Conservation (phyloP, 2,113 vertebrate species). For the Perca flavescens region DNA sequence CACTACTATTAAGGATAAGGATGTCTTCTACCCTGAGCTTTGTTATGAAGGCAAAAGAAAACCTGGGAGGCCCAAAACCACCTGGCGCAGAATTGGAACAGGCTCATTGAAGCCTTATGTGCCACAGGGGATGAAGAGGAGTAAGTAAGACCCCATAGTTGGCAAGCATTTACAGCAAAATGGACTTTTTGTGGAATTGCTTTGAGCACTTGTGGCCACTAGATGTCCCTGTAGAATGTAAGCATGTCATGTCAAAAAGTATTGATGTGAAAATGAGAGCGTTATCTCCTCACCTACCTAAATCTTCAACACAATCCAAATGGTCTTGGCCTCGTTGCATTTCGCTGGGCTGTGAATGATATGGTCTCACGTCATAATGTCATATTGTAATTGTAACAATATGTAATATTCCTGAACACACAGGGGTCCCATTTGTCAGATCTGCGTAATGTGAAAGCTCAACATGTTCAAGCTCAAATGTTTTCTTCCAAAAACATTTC, state of each 20-base stretch:
- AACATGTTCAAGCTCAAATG: not conserved
- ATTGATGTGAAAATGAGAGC: not conserved
- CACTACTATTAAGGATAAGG: not conserved
- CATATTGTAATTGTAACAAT: too few species aligned
- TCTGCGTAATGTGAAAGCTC: not conserved
- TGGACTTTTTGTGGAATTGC: not conserved
- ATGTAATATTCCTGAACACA: not conserved
- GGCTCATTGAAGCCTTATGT: too few species aligned
- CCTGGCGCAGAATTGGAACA: too few species aligned
- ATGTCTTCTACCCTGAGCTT: not conserved
- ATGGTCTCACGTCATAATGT: not conserved
- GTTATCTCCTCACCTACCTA: not conserved
- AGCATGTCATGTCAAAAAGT: not conserved
- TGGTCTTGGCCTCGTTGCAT: not conserved
- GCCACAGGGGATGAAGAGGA: too few species aligned
- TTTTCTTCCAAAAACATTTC: not conserved
- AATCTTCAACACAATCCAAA: not conserved
- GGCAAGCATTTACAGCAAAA: not conserved
- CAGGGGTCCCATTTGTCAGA: not conserved
- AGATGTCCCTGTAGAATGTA: slow-evolving; percentile 26
- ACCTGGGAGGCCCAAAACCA: too few species aligned
- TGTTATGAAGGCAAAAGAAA: not conserved
- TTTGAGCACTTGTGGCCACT: slow-evolving; percentile 34
- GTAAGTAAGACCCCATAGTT: not conserved
- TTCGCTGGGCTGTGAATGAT: not conserved